Evolutionary conservation across 1,140 invertebrate species (phyloP).

Genomic region (Anadara kagoshimensis): DNA sequence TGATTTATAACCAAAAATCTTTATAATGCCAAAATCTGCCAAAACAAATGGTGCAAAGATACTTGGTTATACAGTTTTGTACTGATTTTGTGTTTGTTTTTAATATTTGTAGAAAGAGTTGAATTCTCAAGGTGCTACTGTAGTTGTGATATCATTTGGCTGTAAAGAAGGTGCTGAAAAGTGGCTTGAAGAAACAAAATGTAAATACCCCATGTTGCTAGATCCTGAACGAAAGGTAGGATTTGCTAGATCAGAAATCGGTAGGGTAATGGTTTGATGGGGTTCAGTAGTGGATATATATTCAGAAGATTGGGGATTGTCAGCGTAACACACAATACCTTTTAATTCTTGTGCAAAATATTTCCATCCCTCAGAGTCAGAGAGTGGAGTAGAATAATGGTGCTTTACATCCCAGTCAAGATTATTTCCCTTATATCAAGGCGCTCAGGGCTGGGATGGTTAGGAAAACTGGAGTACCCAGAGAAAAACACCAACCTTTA

Average conservation of each 20-base stretch:
- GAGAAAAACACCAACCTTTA: too few species aligned
- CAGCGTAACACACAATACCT: too few species aligned
- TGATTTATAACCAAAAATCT: too few species aligned
- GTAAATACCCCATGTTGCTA: constrained; percentile 59
- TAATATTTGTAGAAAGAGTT: constrained; percentile 39
- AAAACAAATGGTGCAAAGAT: too few species aligned
- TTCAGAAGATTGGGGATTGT: neutral
- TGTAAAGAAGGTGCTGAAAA: constrained; percentile 49
- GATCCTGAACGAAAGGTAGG: constrained; percentile 56
- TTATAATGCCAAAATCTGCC: too few species aligned
- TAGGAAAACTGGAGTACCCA: too few species aligned
- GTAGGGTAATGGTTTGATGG: neutral
- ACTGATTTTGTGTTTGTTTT: neutral
- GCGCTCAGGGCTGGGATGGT: too few species aligned
- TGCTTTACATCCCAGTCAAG: too few species aligned
- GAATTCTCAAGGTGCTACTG: constrained; percentile 18
- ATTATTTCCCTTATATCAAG: too few species aligned
- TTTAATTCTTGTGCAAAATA: too few species aligned
- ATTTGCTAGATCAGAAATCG: neutral
- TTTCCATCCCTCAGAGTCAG: too few species aligned
- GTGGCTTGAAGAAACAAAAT: constrained; percentile 62
- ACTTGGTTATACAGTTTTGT: neutral
- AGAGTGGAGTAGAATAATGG: too few species aligned
- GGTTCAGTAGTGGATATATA: neutral
- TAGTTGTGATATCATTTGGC: constrained; percentile 63